Conservation (phyloP, 2,113 vertebrate species). For the Morone saxatilis region DNA sequence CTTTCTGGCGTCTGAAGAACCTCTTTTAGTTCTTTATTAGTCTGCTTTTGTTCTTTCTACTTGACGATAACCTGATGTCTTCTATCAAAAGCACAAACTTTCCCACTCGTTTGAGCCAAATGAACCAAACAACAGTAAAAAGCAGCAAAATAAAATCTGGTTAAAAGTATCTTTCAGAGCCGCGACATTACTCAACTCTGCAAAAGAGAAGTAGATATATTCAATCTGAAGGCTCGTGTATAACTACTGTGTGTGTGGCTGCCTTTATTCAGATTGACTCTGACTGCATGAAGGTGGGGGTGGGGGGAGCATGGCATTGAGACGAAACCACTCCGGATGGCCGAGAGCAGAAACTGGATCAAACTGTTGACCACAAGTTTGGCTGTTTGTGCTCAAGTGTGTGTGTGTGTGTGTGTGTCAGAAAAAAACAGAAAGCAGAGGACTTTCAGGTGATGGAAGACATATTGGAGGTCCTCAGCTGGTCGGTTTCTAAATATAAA, state of each 20-base stretch:
- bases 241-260: conserved; percentile 31
- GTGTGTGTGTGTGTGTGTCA: conserved; percentile 23
- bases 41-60: not conserved
- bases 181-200: not conserved
- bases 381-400: conserved; percentile 23
- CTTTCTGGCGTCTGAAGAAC: not conserved
- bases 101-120: not conserved
- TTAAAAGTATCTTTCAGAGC: not conserved
- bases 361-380: conserved; percentile 61
- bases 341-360: conserved; percentile 57
- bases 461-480: conserved; percentile 18
- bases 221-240: conserved; percentile 14
- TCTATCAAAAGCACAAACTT: not conserved
- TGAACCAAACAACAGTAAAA: not conserved
- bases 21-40: not conserved
- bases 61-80: not conserved
- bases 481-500: conserved; percentile 31
- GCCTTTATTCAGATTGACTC: conserved; percentile 48
- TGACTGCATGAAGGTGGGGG: conserved; percentile 31
- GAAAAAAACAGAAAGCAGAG: conserved; percentile 22
- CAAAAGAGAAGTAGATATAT: conserved; percentile 1
- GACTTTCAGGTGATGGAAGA: not conserved
- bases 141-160: not conserved
- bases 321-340: conserved; percentile 70
- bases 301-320: conserved; percentile 31